Evolutionary conservation across 2,113 vertebrate species (phyloP), one percentile per base, ranked within the genome.

Genomic region (Chaetura pelagica): DNA sequence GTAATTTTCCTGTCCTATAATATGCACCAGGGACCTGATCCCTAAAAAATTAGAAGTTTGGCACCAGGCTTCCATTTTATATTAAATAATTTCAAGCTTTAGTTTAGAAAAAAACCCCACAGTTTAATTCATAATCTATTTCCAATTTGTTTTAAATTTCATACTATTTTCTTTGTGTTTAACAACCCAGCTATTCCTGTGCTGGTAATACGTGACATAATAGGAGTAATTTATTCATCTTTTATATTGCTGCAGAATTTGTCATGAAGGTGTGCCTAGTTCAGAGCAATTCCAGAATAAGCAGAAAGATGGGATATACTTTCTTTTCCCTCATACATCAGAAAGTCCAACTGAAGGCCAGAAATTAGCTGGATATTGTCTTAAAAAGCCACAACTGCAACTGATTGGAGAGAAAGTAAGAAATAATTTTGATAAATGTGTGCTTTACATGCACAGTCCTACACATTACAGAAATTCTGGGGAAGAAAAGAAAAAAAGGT

Each of bases 361-460:
- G 90, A 95, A 78, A 80, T 79, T 78, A 90, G 86, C 75, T 72
- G 91, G 95, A 58, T 91, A 84, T 84, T 90, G 57, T 67, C 92
- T 95, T 88, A 93, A 96, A 57, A 94, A 95, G n/a, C 91, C 97
- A 63, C 64, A 94, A 58, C 90, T 98, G 63, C 63, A 95, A 58
- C 90, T 98, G 48, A 73, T 93, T 34, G 98, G 98, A 95, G 89
- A 98, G 67, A 95, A 98, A 87, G 98, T 98, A 98, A 97, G 96
- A 62, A 78, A 61, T 52, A 72, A 34, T 73, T 76, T 66, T 52
- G 62, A 81, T 63, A 61, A 69, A 46, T 64, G n/a, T 52, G 30
- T 87, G 15, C 15, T 82, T 8, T 66, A 42, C 0, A 1, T 76
- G 27, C 27, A 48, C 27, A 35, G 10, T 79, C 15, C 15, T 51